These are phyloP conservation scores for Lagenorhynchus albirostris DNA, from an alignment of 2,113 vertebrate species.

Conservation along the genomic window DNA sequence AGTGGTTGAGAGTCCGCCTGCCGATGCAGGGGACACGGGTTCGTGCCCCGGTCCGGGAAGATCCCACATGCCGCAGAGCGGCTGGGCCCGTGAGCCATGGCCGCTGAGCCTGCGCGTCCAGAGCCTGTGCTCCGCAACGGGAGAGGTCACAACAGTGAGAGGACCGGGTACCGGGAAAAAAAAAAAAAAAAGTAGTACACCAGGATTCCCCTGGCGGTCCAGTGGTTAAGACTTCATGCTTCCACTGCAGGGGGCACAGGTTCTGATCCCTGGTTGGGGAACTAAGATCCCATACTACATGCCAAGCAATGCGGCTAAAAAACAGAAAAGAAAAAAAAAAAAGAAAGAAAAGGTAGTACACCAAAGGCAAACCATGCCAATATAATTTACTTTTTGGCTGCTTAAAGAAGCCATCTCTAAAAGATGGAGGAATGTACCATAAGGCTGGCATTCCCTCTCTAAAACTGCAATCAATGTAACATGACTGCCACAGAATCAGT, in stretches of 20 bases:
- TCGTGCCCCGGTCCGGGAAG: too few species aligned
- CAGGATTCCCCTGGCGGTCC: background rate
- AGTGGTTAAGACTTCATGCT: background rate
- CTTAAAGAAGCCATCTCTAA: background rate
- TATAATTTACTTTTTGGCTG: background rate
- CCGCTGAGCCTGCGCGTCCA: too few species aligned
- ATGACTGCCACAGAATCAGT: background rate
- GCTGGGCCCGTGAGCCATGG: too few species aligned
- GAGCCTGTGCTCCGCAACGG: too few species aligned
- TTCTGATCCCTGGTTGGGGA: background rate
- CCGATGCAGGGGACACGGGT: too few species aligned
- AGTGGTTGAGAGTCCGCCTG: background rate
- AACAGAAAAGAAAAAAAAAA: background rate
- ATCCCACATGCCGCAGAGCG: too few species aligned
- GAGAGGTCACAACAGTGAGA: too few species aligned
- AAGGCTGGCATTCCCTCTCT: background rate
- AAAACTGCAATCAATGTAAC: background rate
- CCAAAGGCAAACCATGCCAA: background rate
- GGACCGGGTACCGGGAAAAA: rapidly evolving
- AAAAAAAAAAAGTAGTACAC: background rate
- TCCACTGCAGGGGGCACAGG: background rate
- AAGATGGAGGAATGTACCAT: background rate
- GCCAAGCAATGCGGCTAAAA: background rate
- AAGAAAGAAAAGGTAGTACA: background rate
- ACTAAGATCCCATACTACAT: background rate